phyloP scores from a whole-genome alignment of 2,113 vertebrate species.

The Psittacus erithacus region DNA sequence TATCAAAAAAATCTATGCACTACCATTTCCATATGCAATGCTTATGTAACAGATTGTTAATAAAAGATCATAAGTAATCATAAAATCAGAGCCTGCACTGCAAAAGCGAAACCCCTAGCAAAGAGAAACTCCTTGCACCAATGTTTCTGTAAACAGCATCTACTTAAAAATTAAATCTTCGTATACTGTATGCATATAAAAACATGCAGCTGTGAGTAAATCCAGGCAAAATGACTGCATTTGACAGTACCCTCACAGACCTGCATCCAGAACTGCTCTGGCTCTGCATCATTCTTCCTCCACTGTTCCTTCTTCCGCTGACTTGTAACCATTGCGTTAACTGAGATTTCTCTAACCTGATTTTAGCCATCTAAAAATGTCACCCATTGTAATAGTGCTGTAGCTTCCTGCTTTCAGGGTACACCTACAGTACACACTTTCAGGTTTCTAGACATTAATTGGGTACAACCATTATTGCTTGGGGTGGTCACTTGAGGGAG shows the following conservation, averaged over 20 bases:
- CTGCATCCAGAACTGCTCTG: neutral
- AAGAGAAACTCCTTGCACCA: neutral
- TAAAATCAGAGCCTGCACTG: neutral
- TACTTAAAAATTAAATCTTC: neutral
- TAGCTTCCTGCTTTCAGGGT: neutral
- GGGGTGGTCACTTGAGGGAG: neutral
- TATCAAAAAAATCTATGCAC: neutral
- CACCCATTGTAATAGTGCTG: neutral
- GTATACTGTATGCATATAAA: neutral
- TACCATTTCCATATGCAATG: neutral
- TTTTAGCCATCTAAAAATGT: neutral
- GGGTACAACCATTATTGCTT: neutral
- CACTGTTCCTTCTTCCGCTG: neutral
- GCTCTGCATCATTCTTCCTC: neutral
- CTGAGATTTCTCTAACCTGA: neutral
- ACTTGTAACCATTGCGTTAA: neutral
- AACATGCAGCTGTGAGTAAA: neutral
- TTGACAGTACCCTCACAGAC: neutral
- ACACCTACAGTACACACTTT: neutral
- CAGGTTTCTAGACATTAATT: neutral
- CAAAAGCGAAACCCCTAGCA: neutral
- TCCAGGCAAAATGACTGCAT: neutral
- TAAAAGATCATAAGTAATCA: neutral
- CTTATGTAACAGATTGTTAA: neutral
- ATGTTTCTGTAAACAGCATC: neutral